Percentiles rank a stretch among this genome's conserved stretches.
Conservation (phyloP, 2,113 vertebrate species). For the Catharus fuscescens region DNA sequence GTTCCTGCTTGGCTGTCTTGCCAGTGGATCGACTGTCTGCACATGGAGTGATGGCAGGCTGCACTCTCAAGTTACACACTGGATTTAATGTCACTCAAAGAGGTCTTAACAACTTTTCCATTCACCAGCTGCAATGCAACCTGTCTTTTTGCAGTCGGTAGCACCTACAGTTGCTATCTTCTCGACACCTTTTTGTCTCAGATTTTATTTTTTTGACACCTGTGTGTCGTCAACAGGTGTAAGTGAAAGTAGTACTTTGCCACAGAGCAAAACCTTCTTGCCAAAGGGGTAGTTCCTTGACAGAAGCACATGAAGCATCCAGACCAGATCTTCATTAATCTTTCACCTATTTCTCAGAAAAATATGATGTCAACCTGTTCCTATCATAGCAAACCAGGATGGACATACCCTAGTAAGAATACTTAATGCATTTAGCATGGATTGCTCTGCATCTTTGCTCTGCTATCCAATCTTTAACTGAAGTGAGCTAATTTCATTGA, state of each 20-base stretch:
- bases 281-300: background rate
- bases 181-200: background rate
- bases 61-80: constrained; percentile 10
- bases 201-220: constrained; percentile 29
- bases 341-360: background rate
- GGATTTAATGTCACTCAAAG: constrained; percentile 30
- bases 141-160: background rate
- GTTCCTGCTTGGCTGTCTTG: background rate
- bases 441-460: background rate
- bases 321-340: background rate
- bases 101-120: constrained; percentile 54
- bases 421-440: background rate
- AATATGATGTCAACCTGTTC: background rate
- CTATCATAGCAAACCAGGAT: background rate
- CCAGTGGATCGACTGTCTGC: background rate
- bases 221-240: background rate
- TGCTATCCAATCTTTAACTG: background rate
- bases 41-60: background rate
- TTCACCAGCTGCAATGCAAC: constrained; percentile 15
- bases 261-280: background rate
- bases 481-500: background rate
- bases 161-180: background rate
- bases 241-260: background rate
- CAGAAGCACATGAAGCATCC: background rate
- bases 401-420: background rate